Conservation (phyloP, 30 jellyfish, hydroid and myxozoan genomes). For the Aurelia sp. region DNA sequence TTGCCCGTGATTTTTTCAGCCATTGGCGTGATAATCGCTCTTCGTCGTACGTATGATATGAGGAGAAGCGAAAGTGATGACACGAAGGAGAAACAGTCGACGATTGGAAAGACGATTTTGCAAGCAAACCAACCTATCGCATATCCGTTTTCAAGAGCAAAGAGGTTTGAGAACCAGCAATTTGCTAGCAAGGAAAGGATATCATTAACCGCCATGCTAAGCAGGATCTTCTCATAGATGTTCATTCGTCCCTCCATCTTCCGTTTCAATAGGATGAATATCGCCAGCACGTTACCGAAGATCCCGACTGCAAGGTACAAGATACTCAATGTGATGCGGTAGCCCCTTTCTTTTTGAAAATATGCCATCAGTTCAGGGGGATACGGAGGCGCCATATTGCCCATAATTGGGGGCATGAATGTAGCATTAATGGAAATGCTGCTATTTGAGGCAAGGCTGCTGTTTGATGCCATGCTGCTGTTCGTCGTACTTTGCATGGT, state of each 20-base stretch:
- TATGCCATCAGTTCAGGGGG: not conserved
- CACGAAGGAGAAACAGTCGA: not conserved
- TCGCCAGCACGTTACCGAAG: not conserved
- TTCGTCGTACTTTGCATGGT: too few species aligned
- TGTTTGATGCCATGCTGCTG: too few species aligned
- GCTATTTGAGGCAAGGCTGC: too few species aligned
- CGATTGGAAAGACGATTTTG: not conserved
- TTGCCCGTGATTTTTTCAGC: not conserved
- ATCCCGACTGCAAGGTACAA: not conserved
- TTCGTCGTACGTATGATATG: not conserved
- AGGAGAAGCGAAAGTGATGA: not conserved
- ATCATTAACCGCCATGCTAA: not conserved
- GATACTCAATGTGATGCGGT: not conserved
- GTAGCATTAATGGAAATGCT: too few species aligned
- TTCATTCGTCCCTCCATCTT: not conserved
- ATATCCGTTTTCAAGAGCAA: not conserved
- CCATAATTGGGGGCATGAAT: too few species aligned
- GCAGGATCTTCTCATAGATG: slow-evolving; percentile 1
- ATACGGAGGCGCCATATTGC: too few species aligned
- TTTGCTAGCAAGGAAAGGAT: not conserved
- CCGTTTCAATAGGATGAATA: not conserved
- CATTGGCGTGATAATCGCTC: slow-evolving; percentile 2
- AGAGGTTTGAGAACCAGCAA: not conserved
- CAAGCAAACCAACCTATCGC: not conserved
- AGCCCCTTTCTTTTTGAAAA: not conserved